Conservation (phyloP, 2,113 vertebrate genomes). For the Ammodytes dubius region DNA sequence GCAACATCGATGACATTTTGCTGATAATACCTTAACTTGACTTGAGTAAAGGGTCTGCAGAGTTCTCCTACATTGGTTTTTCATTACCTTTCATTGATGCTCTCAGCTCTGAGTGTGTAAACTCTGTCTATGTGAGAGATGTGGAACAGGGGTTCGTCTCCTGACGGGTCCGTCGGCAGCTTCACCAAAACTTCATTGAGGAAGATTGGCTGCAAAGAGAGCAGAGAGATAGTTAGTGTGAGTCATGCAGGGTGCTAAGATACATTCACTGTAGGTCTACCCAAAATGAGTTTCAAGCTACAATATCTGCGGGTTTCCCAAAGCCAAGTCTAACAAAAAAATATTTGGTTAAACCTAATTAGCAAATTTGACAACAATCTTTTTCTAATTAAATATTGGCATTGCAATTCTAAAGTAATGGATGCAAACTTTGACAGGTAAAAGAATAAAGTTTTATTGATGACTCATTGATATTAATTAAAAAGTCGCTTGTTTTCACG, state of each 20-base stretch:
- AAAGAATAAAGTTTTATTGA: too few species aligned
- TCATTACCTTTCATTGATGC: conserved; percentile 94
- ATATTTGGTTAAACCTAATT: too few species aligned
- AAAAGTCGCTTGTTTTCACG: too few species aligned
- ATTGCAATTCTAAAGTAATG: too few species aligned
- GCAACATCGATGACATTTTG: not conserved
- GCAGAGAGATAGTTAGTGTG: not conserved
- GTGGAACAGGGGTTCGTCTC: conserved; percentile 98
- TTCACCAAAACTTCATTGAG: conserved; percentile 98
- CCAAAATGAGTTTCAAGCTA: not conserved
- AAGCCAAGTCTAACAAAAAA: not conserved
- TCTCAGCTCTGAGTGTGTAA: conserved; percentile 96
- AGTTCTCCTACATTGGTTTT: not conserved
- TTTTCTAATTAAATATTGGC: too few species aligned
- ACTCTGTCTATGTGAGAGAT: conserved; percentile 99
- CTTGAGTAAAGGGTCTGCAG: not conserved
- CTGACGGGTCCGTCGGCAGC: conserved; percentile 97
- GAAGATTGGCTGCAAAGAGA: conserved; percentile 94
- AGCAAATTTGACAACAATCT: too few species aligned
- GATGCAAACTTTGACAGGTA: too few species aligned
- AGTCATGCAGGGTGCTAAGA: not conserved
- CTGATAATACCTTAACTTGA: not conserved
- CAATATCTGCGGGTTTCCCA: not conserved
- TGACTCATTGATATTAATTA: too few species aligned
- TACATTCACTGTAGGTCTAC: not conserved